A percentile compares a stretch with the other conserved stretches of the same genome.
Conservation (phyloP, 2,797 vertebrate species). For the Leptoclinus maculatus region DNA sequence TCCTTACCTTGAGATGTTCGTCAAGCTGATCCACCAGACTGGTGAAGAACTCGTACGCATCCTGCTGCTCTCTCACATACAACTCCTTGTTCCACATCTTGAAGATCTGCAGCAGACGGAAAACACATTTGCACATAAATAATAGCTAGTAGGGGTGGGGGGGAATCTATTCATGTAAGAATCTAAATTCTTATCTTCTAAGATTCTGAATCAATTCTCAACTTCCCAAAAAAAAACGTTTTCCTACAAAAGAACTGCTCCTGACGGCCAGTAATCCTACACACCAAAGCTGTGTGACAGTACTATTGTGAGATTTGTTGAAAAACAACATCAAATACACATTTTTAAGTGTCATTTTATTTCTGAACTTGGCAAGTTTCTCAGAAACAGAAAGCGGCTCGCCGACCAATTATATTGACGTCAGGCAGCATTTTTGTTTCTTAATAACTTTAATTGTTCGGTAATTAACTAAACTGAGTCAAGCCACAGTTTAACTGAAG, state of each 20-base stretch:
- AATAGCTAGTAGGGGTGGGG: too few species aligned
- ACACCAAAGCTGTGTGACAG: neutral
- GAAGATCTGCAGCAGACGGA: slow-evolving; percentile 88
- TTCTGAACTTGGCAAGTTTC: neutral
- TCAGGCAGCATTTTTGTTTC: neutral
- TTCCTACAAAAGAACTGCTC: too few species aligned
- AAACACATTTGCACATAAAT: neutral
- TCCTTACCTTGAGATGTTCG: slow-evolving; percentile 94
- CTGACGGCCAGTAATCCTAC: too few species aligned
- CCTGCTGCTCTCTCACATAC: slow-evolving; percentile 97
- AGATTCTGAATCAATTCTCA: neutral
- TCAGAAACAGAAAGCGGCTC: neutral
- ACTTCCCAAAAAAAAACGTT: neutral
- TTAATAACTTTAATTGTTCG: neutral
- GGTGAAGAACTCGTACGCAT: slow-evolving; percentile 99
- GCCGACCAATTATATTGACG: neutral
- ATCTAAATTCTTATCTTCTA: too few species aligned
- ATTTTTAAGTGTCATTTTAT: neutral
- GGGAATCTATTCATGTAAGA: too few species aligned
- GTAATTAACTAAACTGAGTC: too few species aligned
- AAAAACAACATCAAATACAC: neutral
- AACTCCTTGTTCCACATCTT: slow-evolving; percentile 99
- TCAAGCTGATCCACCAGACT: slow-evolving; percentile 99
- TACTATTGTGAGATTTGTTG: neutral
- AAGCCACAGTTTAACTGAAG: too few species aligned